Base-by-base conservation (phyloP, 1,140 invertebrate genomes). In the Drosophila kepulauana region DNA sequence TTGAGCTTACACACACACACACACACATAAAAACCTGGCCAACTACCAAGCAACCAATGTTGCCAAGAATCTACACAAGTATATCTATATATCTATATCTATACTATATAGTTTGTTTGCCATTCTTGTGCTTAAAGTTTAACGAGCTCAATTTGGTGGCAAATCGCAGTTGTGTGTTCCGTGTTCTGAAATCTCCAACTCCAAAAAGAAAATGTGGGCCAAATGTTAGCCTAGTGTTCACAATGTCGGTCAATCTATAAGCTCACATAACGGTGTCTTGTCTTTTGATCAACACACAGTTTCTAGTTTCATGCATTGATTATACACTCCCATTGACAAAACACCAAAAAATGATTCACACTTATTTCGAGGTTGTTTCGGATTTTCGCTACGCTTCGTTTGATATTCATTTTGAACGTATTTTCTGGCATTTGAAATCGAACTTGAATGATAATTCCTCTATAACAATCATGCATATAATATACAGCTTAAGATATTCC, bases 61-160 rank as follows among this genome's bases (percentile, higher is more conserved):
- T 71, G 78, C 73, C 73, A 85, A 73, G 72, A 73, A 82, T 73
- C 68, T 49, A 62, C 43, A 43, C 41, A 43, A 59, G n/a, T 63
- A 38, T 38, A 8, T 56, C 2, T 20, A 45, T 33, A 1, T 56
- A 38, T 35, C 33, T 13, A 11, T 46, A 43, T 46, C 2, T 16
- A 11, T 49, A 10, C 35, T 10, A 38, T 38, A 20, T 51, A 52
- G 11, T 11, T 45, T 38, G 54, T 38, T 68, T 57, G 75, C 63
- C 65, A 70, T 65, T 62, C 61, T 57, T 65, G 6, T 62, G 63
- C 51, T 75, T 52, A 59, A 78, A 78, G 61, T 67, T 76, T 63
- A 79, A 67, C 62, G 45, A 66, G 57, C 58, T 70, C 45, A 73
- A 45, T 69, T 43, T 16, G 16, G 10, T n/a, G 11, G 5, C 49